Percentiles rank a stretch among this genome's conserved stretches.
phyloP scores from a whole-genome alignment of 2,888 invertebrate genomes.

The Drosophila pegasa region DNA sequence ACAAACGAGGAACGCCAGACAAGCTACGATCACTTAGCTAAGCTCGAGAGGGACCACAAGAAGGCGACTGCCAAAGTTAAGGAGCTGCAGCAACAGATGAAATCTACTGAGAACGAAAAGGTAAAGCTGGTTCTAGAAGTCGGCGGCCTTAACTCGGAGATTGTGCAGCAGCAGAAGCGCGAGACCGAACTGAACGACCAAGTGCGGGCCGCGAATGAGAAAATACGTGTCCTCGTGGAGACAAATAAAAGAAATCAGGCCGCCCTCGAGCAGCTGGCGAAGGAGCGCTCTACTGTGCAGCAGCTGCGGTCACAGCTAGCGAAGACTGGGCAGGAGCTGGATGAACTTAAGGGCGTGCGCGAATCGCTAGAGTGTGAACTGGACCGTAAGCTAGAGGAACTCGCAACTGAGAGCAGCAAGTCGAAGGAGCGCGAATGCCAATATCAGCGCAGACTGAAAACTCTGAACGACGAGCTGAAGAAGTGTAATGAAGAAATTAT shows the following conservation, averaged over 20 bases:
- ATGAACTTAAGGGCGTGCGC: constrained; percentile 8
- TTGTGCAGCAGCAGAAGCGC: constrained; percentile 27
- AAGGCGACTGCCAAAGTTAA: constrained; percentile 35
- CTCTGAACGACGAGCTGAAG: constrained; percentile 53
- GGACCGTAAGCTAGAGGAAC: constrained; percentile 19
- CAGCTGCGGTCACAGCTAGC: constrained; percentile 22
- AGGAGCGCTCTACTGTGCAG: constrained; percentile 26
- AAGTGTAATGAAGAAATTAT: constrained; percentile 13
- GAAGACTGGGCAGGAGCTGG: constrained; percentile 20
- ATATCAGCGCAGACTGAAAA: constrained; percentile 49
- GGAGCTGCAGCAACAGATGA: constrained; percentile 59
- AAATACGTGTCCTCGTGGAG: constrained; percentile 17
- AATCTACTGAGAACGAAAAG: constrained; percentile 61
- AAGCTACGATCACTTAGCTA: constrained; percentile 54
- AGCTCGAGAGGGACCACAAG: constrained; percentile 67
- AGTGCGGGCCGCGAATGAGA: constrained; percentile 6
- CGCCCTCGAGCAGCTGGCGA: constrained; percentile 20
- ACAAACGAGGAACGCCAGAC: constrained; percentile 24
- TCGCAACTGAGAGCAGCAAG: constrained; percentile 27
- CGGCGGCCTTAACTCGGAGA: constrained; percentile 69
- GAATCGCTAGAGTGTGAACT: constrained; percentile 23
- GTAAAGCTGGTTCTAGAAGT: constrained; percentile 71
- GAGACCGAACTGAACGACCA: constrained; percentile 13
- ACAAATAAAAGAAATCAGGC: not conserved
- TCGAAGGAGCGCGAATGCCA: constrained; percentile 30